Evolutionary conservation across 2,888 invertebrate genomes (phyloP).

Genomic region (Drosophila parthenogenetica): DNA sequence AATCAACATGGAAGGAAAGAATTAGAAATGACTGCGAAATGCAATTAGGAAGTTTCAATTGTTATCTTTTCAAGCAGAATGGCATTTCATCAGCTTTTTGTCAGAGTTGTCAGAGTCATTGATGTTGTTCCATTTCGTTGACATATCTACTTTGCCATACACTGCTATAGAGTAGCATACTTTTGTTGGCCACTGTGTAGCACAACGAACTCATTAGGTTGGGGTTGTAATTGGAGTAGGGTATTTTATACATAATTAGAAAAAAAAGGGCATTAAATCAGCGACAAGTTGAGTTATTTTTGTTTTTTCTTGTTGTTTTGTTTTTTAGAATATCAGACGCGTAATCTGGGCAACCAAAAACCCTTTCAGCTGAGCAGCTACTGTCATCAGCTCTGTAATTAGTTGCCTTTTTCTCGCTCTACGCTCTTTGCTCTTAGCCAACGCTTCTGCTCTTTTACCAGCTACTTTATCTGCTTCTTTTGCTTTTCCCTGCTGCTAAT

Average conservation of each 20-base stretch:
- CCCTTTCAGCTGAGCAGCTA: constrained; percentile 39
- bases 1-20: neutral
- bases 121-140: constrained; percentile 58
- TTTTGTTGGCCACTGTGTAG: neutral
- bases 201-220: neutral
- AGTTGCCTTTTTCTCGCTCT: constrained; percentile 58
- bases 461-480: neutral
- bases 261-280: constrained; percentile 5
- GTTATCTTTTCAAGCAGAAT: constrained; percentile 15
- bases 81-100: constrained; percentile 30
- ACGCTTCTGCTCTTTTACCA: constrained; percentile 14
- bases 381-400: constrained; percentile 66
- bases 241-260: neutral
- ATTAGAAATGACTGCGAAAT: constrained; percentile 15
- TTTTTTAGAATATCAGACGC: constrained; percentile 28
- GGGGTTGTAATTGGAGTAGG: neutral
- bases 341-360: constrained; percentile 42
- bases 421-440: constrained; percentile 2
- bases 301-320: neutral
- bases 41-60: constrained; percentile 52
- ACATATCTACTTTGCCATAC: constrained; percentile 40
- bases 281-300: neutral
- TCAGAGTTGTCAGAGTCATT: constrained; percentile 45
- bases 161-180: neutral
- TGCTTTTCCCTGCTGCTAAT: constrained; percentile 44